Conservation (phyloP, 2,888 invertebrate genomes). For the Caenorhabditis sp. region DNA sequence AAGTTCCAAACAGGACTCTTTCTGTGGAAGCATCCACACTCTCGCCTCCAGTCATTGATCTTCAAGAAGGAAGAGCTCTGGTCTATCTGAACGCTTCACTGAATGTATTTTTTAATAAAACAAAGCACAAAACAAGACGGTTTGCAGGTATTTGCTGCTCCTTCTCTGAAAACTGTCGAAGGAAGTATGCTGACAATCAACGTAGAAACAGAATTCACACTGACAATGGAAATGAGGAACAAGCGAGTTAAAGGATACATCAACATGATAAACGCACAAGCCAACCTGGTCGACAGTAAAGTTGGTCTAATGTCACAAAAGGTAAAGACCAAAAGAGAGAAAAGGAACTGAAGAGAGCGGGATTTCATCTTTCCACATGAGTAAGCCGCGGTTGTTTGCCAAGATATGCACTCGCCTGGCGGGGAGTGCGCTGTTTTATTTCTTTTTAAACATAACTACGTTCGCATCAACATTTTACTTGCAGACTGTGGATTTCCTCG, state of each 20-base stretch:
- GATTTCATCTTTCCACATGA: slow-evolving; percentile 82
- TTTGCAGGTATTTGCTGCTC: slow-evolving; percentile 63
- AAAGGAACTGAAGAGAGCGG: slow-evolving; percentile 81
- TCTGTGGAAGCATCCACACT: slow-evolving; percentile 71
- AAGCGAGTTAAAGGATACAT: slow-evolving; percentile 72
- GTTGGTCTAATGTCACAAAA: slow-evolving; percentile 74
- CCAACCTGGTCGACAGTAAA: slow-evolving; percentile 69
- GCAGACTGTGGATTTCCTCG: slow-evolving; percentile 75
- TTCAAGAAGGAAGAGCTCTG: slow-evolving; percentile 67
- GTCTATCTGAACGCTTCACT: slow-evolving; percentile 73
- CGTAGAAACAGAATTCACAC: slow-evolving; percentile 70
- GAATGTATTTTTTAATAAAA: slow-evolving; percentile 46
- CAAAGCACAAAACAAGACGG: no score
- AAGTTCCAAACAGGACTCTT: slow-evolving; percentile 67
- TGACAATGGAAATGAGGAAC: slow-evolving; percentile 72
- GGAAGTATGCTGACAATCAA: slow-evolving; percentile 65
- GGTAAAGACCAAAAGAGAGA: slow-evolving; percentile 50
- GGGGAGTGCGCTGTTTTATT: not conserved
- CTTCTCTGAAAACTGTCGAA: slow-evolving; percentile 55
- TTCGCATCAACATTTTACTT: no score
- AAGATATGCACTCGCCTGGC: not conserved
- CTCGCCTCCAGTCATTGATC: slow-evolving; percentile 72
- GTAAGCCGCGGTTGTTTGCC: not conserved
- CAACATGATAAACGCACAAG: slow-evolving; percentile 73
- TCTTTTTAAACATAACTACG: not conserved